These are phyloP conservation scores for Camponotus fellah DNA, from an alignment of 2,888 invertebrate species.

Conservation along the genomic window DNA sequence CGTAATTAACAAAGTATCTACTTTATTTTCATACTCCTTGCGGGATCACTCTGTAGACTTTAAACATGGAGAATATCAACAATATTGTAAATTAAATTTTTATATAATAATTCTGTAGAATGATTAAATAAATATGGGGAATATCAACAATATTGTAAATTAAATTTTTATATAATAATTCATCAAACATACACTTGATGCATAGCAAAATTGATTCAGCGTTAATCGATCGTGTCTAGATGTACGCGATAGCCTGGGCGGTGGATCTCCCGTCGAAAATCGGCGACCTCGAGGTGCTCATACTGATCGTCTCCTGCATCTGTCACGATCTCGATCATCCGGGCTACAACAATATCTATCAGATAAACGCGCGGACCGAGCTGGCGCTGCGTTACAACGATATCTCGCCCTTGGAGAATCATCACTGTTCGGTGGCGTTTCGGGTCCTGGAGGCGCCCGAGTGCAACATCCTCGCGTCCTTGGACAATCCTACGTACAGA, in stretches of 20 bases:
- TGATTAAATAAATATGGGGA: not conserved
- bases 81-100: not conserved
- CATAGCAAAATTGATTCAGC: not conserved
- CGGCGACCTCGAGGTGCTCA: constrained; percentile 92
- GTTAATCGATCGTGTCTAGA: constrained; percentile 86
- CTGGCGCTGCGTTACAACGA: constrained; percentile 94
- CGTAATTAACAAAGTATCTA: not conserved
- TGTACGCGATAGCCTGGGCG: constrained; percentile 93
- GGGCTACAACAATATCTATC: constrained; percentile 93
- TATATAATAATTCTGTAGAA: not conserved
- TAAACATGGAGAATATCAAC: not conserved
- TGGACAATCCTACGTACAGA: constrained; percentile 89
- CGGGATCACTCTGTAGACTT: not conserved
- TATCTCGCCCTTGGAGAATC: constrained; percentile 94
- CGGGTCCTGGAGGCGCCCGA: constrained; percentile 92
- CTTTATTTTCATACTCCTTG: not conserved
- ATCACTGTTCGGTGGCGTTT: constrained; percentile 95
- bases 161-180: not conserved
- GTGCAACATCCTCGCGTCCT: constrained; percentile 92
- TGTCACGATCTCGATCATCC: constrained; percentile 94
- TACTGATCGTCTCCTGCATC: constrained; percentile 92
- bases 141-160: not conserved
- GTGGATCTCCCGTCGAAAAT: constrained; percentile 90
- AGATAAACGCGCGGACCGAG: constrained; percentile 94
- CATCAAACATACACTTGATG: not conserved